phyloP scores from a whole-genome alignment of 1,140 invertebrate species.

The Wasmannia auropunctata region DNA sequence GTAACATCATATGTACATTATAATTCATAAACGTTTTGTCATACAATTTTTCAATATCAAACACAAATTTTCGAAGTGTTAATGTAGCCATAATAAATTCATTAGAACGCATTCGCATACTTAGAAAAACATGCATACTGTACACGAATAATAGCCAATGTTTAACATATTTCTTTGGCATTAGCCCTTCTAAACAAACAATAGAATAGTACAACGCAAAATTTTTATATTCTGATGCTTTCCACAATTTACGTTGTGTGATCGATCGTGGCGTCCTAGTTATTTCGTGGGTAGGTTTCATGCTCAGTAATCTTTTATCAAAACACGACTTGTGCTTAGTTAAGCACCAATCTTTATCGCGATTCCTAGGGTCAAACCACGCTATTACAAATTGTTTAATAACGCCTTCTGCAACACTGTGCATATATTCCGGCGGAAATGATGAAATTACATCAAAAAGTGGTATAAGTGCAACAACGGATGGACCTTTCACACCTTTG shows the following conservation, averaged over 20 bases:
- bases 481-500: background rate
- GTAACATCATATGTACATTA: background rate
- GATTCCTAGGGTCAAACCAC: background rate
- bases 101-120: background rate
- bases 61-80: background rate
- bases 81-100: background rate
- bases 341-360: constrained; percentile 5
- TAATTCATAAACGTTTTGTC: background rate
- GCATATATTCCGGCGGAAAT: background rate
- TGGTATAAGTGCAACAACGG: background rate
- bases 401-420: background rate
- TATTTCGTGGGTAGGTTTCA: background rate
- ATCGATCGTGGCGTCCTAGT: background rate
- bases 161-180: background rate
- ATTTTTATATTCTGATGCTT: background rate
- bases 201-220: background rate
- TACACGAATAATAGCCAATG: background rate
- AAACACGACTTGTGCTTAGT: background rate
- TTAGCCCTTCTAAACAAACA: background rate
- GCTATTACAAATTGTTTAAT: constrained; percentile 5
- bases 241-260: background rate
- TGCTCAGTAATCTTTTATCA: background rate
- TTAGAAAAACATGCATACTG: background rate
- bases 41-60: background rate
- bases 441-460: background rate